Evolutionary conservation across 2,888 invertebrate species (phyloP), one percentile per base, ranked within the genome.

Genomic region (Macaria liturata): DNA sequence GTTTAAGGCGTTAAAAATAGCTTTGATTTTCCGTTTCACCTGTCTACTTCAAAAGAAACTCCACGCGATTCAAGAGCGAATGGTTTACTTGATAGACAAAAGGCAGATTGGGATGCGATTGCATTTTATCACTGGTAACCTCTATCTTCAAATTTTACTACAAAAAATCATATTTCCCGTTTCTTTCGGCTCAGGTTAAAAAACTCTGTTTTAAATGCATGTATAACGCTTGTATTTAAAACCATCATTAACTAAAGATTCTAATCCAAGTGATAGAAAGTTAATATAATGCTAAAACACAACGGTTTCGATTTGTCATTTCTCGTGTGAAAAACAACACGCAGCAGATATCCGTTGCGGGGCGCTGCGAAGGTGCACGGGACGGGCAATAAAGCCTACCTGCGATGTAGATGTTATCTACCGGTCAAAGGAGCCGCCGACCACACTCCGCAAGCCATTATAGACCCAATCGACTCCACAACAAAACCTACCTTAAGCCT

Each of bases 341-440:
- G 73, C 68, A 64, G 64, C 68, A 74, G 69, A 65, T 71, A 72
- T 70, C 49, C 51, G 51, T 74, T 70, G 76, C 69, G 72, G 71
- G 60, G 66, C 67, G 70, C 71, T 67, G 75, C 69, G 69, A 70
- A 60, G 47, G 55, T 59, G 50, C 59, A 52, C 70, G 65, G 79
- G 76, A 77, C 72, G 65, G 70, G 80, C 78, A 82, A 87, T 88
- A 88, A 88, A 85, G 82, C 84, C 84, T 91, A 91, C 91, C 91
- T 90, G 90, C 81, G 76, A 80, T 81, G 83, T 86, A 88, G 90
- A 90, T 90, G 82, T 86, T 90, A 90, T 90, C 90, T 88, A 62
- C 68, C 83, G 78, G 82, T 88, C 90, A 91, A 91, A 91, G 87
- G 81, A 84, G 85, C 90, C 90, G 89, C 71, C 88, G 71, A 77